Evolutionary conservation across 1,140 invertebrate genomes (phyloP), one percentile per base, ranked within the genome.

Genomic region (Lordiphosa collinella): DNA sequence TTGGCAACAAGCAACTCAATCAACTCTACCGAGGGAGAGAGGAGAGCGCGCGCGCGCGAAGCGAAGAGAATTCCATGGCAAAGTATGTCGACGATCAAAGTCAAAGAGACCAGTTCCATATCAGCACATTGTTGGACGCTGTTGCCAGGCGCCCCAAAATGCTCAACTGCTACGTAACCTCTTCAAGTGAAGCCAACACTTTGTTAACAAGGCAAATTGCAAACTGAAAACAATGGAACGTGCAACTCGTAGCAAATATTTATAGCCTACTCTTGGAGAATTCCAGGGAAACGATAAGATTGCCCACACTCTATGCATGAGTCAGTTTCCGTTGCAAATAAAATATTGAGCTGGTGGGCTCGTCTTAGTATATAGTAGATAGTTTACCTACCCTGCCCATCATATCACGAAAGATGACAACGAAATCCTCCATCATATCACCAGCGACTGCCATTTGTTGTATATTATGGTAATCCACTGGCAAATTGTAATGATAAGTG

Each of bases 391-490:
- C 91, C 91, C 91, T 91, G 88, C 89, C 89, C 89, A 91, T 90
- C 86, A 91, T 90, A 66, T 91, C 90, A 46, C 90, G 91, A 66
- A 91, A 91, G 68, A 92, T 86, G 71, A 91, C 88, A 54, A 91
- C 88, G 84, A 92, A 92, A 87, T 93, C 92, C 79, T 93, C 92
- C 87, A 93, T 90, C 76, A 92, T 90, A 82, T 92, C 92, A 53
- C 92, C 91, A 64, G 84, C 82, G 46, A 89, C 70, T 61, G 87
- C 87, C 87, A 88, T 88, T 55, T 88, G 87, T 46, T 88, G 86
- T 12, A 88, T 72, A 47, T 88, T 88, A 40, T 85, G 82, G 65
- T 86, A 88, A 60, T 88, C 86, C 35, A 80, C 70, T 55, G 86
- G 80, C 60, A 86, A 56, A 69, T 88, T 88, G 49, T 75, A 86